phyloP scores from a whole-genome alignment of 2,888 invertebrate species.

The Itoplectis maculator region DNA sequence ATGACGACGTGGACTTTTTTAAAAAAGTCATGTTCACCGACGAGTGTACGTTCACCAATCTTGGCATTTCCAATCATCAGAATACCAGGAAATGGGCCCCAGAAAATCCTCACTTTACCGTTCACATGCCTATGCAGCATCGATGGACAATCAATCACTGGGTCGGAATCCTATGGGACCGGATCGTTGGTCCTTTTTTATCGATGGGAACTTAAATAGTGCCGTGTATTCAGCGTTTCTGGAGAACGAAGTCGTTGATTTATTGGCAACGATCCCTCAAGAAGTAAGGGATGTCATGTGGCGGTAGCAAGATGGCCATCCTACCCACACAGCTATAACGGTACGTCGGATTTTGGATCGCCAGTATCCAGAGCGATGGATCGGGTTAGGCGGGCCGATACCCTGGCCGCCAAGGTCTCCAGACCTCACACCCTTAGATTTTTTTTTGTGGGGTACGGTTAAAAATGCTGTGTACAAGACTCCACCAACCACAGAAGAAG shows the following conservation, averaged over 20 bases:
- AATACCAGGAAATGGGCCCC: slow-evolving; percentile 25
- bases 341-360: neutral
- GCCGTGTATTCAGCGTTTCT: slow-evolving; percentile 12
- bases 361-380: neutral
- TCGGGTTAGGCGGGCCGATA: neutral
- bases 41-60: slow-evolving; percentile 23
- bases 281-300: slow-evolving; percentile 36
- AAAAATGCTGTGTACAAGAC: neutral
- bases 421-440: neutral
- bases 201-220: neutral
- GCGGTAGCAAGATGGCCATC: slow-evolving; percentile 54
- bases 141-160: slow-evolving; percentile 34
- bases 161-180: slow-evolving; percentile 7
- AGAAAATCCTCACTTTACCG: slow-evolving; percentile 8
- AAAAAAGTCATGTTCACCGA: slow-evolving; percentile 9
- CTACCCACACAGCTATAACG: slow-evolving; percentile 31
- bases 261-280: slow-evolving; percentile 31
- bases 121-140: slow-evolving; percentile 13
- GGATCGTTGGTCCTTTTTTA: slow-evolving; percentile 28
- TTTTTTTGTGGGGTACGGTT: neutral
- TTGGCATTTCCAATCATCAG: slow-evolving; percentile 1
- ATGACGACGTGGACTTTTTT: slow-evolving; percentile 9
- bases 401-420: neutral
- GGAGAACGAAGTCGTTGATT: slow-evolving; percentile 17
- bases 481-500: neutral